These are phyloP conservation scores for Drosophila mimica DNA, from an alignment of 2,888 invertebrate genomes.

Conservation along the genomic window DNA sequence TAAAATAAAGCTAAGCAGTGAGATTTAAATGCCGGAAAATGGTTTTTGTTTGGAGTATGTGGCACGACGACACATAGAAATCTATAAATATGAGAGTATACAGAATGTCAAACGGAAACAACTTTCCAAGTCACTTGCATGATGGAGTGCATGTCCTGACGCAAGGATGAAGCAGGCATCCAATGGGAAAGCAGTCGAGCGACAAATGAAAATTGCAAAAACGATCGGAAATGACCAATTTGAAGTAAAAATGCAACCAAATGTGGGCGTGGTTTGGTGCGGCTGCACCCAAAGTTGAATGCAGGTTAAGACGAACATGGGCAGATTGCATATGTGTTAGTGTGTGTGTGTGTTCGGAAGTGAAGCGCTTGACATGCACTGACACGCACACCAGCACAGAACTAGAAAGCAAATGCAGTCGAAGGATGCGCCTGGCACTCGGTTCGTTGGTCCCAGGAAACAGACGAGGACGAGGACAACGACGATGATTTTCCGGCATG, in stretches of 20 bases:
- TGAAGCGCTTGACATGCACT: conserved; percentile 60
- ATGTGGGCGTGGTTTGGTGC: conserved; percentile 22
- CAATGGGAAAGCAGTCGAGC: conserved; percentile 56
- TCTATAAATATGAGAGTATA: conserved; percentile 34
- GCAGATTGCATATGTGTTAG: conserved; percentile 1
- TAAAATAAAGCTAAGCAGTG: conserved; percentile 50
- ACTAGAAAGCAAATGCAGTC: conserved; percentile 21
- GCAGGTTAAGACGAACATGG: conserved; percentile 35
- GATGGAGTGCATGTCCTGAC: conserved; percentile 64
- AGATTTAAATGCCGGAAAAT: conserved; percentile 70
- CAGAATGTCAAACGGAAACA: conserved; percentile 67
- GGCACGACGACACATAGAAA: conserved; percentile 17
- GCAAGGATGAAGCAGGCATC: background rate
- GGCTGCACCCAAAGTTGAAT: conserved; percentile 43
- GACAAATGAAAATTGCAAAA: conserved; percentile 73
- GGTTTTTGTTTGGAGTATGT: conserved; percentile 64
- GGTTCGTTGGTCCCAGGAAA: conserved; percentile 38
- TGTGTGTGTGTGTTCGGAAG: conserved; percentile 46
- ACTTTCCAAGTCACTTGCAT: conserved; percentile 65
- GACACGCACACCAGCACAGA: conserved; percentile 44
- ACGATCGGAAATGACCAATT: conserved; percentile 82
- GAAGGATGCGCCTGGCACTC: conserved; percentile 39
- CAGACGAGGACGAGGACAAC: conserved; percentile 17
- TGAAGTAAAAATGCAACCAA: conserved; percentile 73
- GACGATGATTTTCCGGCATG: conserved; percentile 33